Base-by-base conservation (phyloP, 1,140 invertebrate genomes). In the Diprion similis region DNA sequence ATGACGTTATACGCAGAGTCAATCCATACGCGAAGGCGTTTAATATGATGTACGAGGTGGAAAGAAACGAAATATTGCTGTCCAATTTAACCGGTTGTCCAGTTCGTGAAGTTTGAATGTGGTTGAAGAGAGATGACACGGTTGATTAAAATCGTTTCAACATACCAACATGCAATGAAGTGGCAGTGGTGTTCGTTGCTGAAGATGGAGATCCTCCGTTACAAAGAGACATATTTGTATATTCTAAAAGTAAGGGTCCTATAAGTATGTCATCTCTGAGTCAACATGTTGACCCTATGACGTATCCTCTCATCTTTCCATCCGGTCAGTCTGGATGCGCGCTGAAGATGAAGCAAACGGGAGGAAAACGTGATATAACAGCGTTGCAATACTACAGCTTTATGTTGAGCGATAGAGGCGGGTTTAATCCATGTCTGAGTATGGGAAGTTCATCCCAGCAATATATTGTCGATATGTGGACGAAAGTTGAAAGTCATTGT, bases 381-480 rank as follows among this genome's bases (percentile, higher is more conserved):
- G 45, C 66, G 10, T 64, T 76, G 66, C 75, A 73, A 71, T 76
- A 64, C 66, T 76, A 76, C 48, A 59, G n/a, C 66, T 76, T 73
- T 51, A 68, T 66, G 65, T 71, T 76, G 46, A 64, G 48, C 24
- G 17, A 71, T 71, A 73, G 70, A 66, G 24, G 59, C 17, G 24
- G 19, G 45, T 76, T 76, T 19, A 72, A 66, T 66, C 70, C 72
- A 8, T 70, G 48, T 76, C 15, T 76, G 46, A 73, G 47, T 68
- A 68, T 51, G 13, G 76, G 76, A 0, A 71, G 70, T 68, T 68
- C 72, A 10, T 70, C 76, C 0, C 73, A 77, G 67, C 76, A 77
- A 68, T 74, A 71, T 67, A 71, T 73, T 18, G 73, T 77, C 37
- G 76, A 77, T 73, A 66, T 68, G 51, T 77, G 71, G 71, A 64